Evolutionary conservation across 2,888 invertebrate species (phyloP).

Genomic region (Lampropteryx suffumata): DNA sequence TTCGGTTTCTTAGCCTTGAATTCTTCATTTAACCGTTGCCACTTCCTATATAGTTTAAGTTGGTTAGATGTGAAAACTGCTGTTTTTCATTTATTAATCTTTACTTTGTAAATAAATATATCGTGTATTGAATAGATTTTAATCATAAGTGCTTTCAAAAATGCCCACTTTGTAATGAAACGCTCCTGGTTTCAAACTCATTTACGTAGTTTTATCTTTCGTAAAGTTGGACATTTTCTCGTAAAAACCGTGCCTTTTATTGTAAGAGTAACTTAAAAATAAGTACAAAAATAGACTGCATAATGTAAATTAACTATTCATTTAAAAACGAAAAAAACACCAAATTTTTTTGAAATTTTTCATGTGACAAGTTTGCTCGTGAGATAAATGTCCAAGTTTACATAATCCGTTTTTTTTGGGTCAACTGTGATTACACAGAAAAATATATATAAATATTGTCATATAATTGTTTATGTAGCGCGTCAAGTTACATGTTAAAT

Average conservation of each 20-base stretch:
- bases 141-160: constrained; percentile 11
- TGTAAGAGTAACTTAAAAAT: constrained; percentile 9
- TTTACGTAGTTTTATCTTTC: constrained; percentile 2
- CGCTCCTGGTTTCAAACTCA: too few relatives aligned
- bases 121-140: neutral
- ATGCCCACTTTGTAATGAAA: too few relatives aligned
- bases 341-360: neutral
- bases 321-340: neutral
- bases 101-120: constrained; percentile 6
- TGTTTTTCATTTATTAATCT: neutral
- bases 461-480: too few relatives aligned
- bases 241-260: constrained; percentile 19
- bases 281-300: neutral
- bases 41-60: too few relatives aligned
- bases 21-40: too few relatives aligned
- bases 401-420: constrained; percentile 3
- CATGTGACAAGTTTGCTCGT: neutral
- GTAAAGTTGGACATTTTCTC: constrained; percentile 19
- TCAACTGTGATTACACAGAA: too few relatives aligned
- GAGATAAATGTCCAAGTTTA: constrained; percentile 10
- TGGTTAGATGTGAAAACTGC: neutral
- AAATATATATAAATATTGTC: too few relatives aligned
- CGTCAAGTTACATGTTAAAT: neutral
- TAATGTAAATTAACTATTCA: neutral
- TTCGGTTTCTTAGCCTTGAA: too few relatives aligned